Evolutionary conservation across 2,797 vertebrate genomes (phyloP), one percentile per base, ranked within the genome.

Genomic region (Poeciliopsis paucimaculata): DNA sequence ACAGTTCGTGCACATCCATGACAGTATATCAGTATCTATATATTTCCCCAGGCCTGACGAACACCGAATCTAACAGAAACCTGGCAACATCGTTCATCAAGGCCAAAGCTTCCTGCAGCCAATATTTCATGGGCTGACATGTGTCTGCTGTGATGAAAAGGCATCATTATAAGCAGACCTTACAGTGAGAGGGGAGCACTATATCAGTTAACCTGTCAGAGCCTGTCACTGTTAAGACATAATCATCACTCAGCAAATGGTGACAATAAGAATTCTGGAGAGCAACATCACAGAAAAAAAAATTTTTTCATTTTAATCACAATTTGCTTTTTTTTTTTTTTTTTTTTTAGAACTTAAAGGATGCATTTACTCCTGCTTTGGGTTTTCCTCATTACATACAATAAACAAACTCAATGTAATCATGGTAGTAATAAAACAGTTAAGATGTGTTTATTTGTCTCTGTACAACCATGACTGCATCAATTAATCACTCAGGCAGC

Each of bases 101-200:
- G 49, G 3, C 10, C 75, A 78, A 85, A 66, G 82, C 77, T 78
- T 81, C 80, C 83, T 81, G 87, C 64, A 66, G 86, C 75, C 85
- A 72, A 87, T 91, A 88, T 84, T 77, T 93, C 86, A 90, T 77
- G 2, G 13, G 73, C 75, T 81, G 87, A 86, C 88, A 72, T 49
- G 73, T 83, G 88, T 90, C 91, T 49, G 71, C 28, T 43, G 66
- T 94, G 90, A 94, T 92, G 82, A 82, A 93, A 64, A 84, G 79
- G 64, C 60, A 8, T 85, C 89, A 87, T 92, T 92, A 90, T 73
- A 73, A 82, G 76, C 79, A 79, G 77, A 79, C 55, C 82, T 88
- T 75, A 84, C 39, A 80, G 62, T 81, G 80, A 77, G 77, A 75
- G 55, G 31, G 77, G 62, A 77, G 49, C 73, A 66, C 79, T 89